Conservation (phyloP, 1,140 invertebrate genomes). For the Aphelenchoides avenae region DNA sequence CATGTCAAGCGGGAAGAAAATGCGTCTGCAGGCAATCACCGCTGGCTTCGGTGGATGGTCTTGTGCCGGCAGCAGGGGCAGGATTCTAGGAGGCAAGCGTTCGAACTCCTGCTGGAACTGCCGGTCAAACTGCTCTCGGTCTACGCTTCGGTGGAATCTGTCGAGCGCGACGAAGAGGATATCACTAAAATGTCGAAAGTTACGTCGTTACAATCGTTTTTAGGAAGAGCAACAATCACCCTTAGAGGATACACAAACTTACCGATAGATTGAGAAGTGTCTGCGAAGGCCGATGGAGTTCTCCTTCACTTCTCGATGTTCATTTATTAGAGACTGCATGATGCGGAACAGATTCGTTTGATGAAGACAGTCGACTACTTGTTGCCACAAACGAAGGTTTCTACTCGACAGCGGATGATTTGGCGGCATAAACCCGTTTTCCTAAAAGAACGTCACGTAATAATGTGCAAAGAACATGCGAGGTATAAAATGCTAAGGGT, state of each 20-base stretch:
- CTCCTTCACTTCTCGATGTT: constrained; percentile 37
- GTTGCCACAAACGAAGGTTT: constrained; percentile 22
- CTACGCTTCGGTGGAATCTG: constrained; percentile 24
- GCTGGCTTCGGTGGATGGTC: constrained; percentile 15
- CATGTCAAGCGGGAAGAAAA: constrained; percentile 33
- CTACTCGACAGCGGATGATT: constrained; percentile 4
- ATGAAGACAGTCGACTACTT: constrained; percentile 12
- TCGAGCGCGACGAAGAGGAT: constrained; percentile 36
- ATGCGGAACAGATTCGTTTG: constrained; percentile 19
- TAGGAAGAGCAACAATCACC: too few species aligned
- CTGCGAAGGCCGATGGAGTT: constrained; percentile 16
- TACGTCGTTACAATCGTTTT: constrained; percentile 1
- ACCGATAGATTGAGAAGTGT: constrained; percentile 36
- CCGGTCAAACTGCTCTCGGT: constrained; percentile 36
- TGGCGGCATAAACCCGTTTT: too few species aligned
- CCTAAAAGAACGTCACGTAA: too few species aligned
- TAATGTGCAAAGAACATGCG: too few species aligned
- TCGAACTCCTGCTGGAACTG: constrained; percentile 21
- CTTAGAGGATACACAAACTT: constrained; percentile 15
- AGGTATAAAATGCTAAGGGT: too few species aligned
- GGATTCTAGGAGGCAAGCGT: constrained; percentile 23
- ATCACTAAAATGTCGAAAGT: constrained; percentile 30
- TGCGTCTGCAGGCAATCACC: constrained; percentile 29
- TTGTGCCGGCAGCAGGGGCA: constrained; percentile 6
- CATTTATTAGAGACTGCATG: constrained; percentile 29